A percentile compares a stretch with the other conserved stretches of the same genome.
Evolutionary conservation across 2,113 vertebrate species (phyloP).

Genomic region (Lates calcarifer): DNA sequence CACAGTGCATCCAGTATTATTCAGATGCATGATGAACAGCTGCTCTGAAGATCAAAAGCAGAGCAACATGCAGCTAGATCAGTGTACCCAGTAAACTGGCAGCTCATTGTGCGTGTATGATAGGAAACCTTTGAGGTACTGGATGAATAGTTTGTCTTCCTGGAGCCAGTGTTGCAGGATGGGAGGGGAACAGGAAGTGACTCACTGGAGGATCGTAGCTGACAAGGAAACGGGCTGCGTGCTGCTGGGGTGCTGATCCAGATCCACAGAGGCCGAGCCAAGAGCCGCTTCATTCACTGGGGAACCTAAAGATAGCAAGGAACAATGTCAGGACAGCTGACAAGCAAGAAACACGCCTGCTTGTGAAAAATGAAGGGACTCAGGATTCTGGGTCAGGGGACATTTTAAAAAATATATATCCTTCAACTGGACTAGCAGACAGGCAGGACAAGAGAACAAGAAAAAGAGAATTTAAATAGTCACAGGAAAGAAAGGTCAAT

Average conservation of each 20-base stretch:
- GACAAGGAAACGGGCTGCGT: constrained; percentile 58
- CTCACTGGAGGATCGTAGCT: constrained; percentile 35
- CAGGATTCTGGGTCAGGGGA: neutral
- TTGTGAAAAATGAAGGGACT: neutral
- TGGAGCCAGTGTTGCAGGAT: constrained; percentile 76
- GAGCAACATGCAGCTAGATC: neutral
- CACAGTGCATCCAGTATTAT: too few species aligned
- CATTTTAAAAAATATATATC: neutral
- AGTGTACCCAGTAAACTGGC: neutral
- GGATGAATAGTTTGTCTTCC: constrained; percentile 69
- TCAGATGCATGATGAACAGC: neutral
- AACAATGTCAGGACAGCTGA: neutral
- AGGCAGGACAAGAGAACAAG: neutral
- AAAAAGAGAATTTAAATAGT: neutral
- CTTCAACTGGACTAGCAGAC: neutral
- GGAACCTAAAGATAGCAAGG: constrained; percentile 29
- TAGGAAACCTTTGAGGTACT: constrained; percentile 68
- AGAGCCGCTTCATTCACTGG: neutral
- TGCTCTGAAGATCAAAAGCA: neutral
- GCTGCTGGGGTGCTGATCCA: constrained; percentile 43
- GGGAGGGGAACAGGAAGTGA: constrained; percentile 74
- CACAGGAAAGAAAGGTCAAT: constrained; percentile 2
- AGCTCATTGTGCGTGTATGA: constrained; percentile 13
- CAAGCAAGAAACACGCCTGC: neutral
- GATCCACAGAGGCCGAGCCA: constrained; percentile 10